Conservation (phyloP, 1,140 invertebrate species). For the Wiebesia pumilae region DNA sequence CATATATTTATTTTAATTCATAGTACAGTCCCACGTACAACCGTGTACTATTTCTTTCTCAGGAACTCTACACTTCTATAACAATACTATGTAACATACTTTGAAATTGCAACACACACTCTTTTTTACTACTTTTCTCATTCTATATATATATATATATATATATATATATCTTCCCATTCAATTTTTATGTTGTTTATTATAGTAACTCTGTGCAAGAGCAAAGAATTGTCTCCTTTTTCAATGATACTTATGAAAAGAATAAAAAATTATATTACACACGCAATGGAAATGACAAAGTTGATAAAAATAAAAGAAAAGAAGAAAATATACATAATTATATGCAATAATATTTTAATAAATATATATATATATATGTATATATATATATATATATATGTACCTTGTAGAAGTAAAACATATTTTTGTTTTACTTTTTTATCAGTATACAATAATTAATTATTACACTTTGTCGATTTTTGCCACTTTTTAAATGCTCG, state of each 20-base stretch:
- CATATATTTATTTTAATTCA: constrained; percentile 47
- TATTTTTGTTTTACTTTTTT: neutral
- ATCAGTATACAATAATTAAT: constrained; percentile 19
- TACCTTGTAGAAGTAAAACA: constrained; percentile 30
- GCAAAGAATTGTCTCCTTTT: neutral
- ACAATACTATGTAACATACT: constrained; percentile 12
- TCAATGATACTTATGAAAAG: neutral
- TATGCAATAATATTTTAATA: constrained; percentile 35
- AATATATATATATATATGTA: constrained; percentile 46
- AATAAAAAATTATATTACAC: constrained; percentile 3
- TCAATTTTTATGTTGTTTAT: constrained; percentile 25
- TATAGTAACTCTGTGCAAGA: constrained; percentile 42
- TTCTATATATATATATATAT: constrained; percentile 26
- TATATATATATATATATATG: no score
- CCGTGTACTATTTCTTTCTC: constrained; percentile 24
- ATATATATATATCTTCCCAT: constrained; percentile 14
- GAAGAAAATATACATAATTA: constrained; percentile 21
- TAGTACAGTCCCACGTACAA: constrained; percentile 41
- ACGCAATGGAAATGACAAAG: constrained; percentile 2
- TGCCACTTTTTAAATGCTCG: constrained; percentile 48
- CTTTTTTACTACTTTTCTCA: constrained; percentile 7
- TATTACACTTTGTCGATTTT: constrained; percentile 34
- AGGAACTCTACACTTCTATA: constrained; percentile 43
- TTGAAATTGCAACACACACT: constrained; percentile 19
- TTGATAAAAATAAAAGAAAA: constrained; percentile 10